Conservation (phyloP, 1,140 invertebrate genomes). For the Diprion similis region DNA sequence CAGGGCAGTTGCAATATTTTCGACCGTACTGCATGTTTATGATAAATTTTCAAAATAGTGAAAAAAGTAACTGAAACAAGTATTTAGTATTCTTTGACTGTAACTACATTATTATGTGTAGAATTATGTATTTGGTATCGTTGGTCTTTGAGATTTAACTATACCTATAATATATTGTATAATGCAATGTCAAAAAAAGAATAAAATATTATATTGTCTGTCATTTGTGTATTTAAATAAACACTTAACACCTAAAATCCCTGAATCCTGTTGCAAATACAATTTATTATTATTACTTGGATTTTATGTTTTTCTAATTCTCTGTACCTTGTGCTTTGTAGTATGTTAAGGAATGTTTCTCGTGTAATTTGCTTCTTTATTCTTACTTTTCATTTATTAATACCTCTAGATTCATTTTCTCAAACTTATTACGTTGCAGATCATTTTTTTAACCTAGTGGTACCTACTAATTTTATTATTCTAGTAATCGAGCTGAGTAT, state of each 20-base stretch:
- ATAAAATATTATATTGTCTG: constrained; percentile 57
- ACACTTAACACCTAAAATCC: constrained; percentile 35
- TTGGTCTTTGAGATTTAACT: neutral
- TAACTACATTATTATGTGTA: neutral
- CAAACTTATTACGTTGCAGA: neutral
- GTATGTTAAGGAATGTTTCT: neutral
- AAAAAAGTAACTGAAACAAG: too few species aligned
- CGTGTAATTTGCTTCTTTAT: constrained; percentile 18
- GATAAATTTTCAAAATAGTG: too few species aligned
- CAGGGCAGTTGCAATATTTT: constrained; percentile 1
- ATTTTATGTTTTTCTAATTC: constrained; percentile 40
- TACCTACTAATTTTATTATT: too few species aligned
- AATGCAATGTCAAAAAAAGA: constrained; percentile 29
- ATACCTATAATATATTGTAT: constrained; percentile 32
- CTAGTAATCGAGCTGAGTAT: too few species aligned
- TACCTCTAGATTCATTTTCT: neutral
- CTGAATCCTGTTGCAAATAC: constrained; percentile 18
- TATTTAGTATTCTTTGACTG: neutral
- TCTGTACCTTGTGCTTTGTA: constrained; percentile 56
- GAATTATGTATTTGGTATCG: neutral
- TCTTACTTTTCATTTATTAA: constrained; percentile 8
- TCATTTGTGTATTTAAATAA: constrained; percentile 29
- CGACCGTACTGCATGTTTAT: neutral
- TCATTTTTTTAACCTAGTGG: too few species aligned
- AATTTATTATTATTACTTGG: constrained; percentile 16